Evolutionary conservation across 1,140 invertebrate genomes (phyloP).

Genomic region (Brachionus rubens): DNA sequence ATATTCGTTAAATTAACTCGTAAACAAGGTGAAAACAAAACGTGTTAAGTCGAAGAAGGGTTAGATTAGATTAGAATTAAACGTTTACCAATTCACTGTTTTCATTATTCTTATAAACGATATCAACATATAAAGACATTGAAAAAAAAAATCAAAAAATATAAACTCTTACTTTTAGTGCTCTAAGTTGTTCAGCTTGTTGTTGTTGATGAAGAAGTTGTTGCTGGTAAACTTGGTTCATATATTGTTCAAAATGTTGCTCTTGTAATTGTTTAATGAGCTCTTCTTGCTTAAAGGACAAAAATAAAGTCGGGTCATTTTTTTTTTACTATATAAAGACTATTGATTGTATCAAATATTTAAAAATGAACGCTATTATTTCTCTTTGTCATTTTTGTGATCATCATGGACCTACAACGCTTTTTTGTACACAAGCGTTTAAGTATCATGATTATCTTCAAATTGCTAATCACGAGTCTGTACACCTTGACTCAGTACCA

Average conservation of each 20-base stretch:
- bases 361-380: conserved; percentile 46
- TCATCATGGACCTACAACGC: conserved; percentile 31
- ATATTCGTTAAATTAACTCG: not conserved
- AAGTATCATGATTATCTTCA: conserved; percentile 17
- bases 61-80: not conserved
- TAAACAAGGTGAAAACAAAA: not conserved
- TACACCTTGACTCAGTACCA: not conserved
- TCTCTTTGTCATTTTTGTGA: conserved; percentile 46
- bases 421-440: conserved; percentile 41
- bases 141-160: not conserved
- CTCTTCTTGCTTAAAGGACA: conserved; percentile 72
- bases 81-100: not conserved
- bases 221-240: conserved; percentile 75
- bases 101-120: conserved; percentile 26
- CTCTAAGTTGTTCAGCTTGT: conserved; percentile 41
- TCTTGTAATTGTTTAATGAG: conserved; percentile 88
- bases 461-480: not conserved
- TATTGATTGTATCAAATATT: too few species aligned
- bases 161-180: conserved; percentile 6
- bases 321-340: too few species aligned
- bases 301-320: not conserved
- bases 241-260: conserved; percentile 95
- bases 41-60: not conserved
- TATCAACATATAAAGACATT: too few species aligned
- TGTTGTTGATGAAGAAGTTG: conserved; percentile 46